Percentiles rank a stretch among this genome's conserved stretches.
Conservation (phyloP, 2,888 invertebrate species). For the Hyalella azteca region DNA sequence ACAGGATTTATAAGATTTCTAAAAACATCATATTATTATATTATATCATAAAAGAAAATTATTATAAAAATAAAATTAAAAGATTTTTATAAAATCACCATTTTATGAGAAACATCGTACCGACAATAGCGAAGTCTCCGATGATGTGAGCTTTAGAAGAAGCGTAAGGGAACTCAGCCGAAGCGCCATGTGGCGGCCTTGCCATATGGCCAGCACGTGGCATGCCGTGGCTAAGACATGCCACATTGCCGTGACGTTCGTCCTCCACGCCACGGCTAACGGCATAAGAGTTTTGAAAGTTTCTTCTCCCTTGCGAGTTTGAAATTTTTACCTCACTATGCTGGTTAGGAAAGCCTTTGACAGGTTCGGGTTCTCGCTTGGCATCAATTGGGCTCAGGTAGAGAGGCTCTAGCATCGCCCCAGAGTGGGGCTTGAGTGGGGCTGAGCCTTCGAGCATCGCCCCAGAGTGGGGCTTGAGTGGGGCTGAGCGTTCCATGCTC, state of each 20-base stretch:
- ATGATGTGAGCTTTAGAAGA: conserved; percentile 48
- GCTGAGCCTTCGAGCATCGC: not conserved
- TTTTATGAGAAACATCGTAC: conserved; percentile 29
- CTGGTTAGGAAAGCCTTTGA: not conserved
- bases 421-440: not conserved
- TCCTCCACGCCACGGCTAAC: not conserved
- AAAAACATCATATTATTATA: too few relatives aligned
- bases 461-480: not conserved
- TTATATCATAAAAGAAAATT: too few relatives aligned
- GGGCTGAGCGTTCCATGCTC: not conserved
- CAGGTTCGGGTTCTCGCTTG: not conserved
- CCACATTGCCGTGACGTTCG: not conserved
- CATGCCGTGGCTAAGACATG: not conserved
- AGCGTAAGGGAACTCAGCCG: conserved; percentile 15
- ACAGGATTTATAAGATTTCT: too few relatives aligned
- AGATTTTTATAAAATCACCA: too few relatives aligned
- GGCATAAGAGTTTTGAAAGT: too few relatives aligned
- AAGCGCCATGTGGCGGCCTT: not conserved
- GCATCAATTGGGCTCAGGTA: not conserved
- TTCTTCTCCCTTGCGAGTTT: not conserved
- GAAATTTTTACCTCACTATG: not conserved
- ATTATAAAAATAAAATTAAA: too few relatives aligned
- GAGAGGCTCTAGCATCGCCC: not conserved
- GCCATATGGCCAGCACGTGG: not conserved
- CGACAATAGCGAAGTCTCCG: conserved; percentile 49